Evolutionary conservation across 1,140 invertebrate genomes (phyloP).

Genomic region (Ruditapes philippinarum): DNA sequence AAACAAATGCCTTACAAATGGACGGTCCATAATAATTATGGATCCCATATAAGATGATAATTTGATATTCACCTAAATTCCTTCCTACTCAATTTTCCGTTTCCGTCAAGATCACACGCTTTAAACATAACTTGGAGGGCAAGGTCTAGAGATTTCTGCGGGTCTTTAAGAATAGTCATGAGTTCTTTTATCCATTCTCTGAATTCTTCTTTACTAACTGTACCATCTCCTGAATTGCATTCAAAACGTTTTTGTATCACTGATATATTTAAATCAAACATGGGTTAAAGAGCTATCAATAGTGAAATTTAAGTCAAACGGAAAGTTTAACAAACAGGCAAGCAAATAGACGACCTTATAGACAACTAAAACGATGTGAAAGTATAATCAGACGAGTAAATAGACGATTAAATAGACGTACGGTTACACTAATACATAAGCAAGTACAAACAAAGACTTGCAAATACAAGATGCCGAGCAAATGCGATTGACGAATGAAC

Average conservation of each 20-base stretch:
- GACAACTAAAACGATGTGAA: background rate
- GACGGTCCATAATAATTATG: too few relatives aligned
- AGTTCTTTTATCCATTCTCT: background rate
- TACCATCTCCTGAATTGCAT: constrained; percentile 8
- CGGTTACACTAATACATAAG: too few relatives aligned
- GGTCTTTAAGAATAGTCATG: background rate
- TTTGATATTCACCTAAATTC: constrained; percentile 43
- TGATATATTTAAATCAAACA: background rate
- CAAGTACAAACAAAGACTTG: too few relatives aligned
- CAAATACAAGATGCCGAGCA: background rate
- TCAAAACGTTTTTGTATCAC: background rate
- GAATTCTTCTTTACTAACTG: constrained; percentile 27
- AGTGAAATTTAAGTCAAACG: too few relatives aligned
- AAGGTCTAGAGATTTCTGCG: background rate
- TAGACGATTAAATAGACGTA: background rate
- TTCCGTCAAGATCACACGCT: background rate
- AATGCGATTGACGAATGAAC: too few relatives aligned
- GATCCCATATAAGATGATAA: too few relatives aligned
- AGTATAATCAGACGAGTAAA: background rate
- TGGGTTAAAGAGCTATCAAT: too few relatives aligned
- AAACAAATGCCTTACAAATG: too few relatives aligned
- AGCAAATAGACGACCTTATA: background rate
- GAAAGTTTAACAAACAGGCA: background rate
- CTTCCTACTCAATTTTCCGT: background rate
- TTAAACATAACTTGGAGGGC: constrained; percentile 13